Evolutionary conservation across 2,888 invertebrate genomes (phyloP).

Genomic region (Galerucella nymphaeae): DNA sequence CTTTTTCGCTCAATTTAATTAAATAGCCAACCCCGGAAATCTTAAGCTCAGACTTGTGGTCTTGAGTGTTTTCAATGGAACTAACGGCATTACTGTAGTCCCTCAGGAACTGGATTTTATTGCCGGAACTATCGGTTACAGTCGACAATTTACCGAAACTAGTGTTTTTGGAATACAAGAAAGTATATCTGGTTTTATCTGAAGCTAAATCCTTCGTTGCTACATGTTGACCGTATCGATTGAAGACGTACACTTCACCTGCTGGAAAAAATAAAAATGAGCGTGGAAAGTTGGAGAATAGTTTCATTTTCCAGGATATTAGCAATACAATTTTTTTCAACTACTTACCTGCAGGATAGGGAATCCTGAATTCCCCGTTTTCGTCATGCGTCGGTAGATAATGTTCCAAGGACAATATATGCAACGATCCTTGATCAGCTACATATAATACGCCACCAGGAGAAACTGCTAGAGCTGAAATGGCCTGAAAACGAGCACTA

Average conservation of each 20-base stretch:
- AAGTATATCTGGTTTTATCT: constrained; percentile 93
- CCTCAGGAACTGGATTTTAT: constrained; percentile 89
- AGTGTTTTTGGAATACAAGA: constrained; percentile 96
- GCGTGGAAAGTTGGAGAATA: too few species aligned
- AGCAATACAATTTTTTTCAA: background rate
- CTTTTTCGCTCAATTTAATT: constrained; percentile 88
- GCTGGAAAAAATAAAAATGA: constrained; percentile 15
- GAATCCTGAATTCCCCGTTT: constrained; percentile 92
- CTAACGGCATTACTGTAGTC: constrained; percentile 94
- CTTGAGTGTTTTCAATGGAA: constrained; percentile 94
- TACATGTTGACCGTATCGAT: constrained; percentile 90
- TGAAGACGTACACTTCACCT: constrained; percentile 76
- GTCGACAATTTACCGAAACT: constrained; percentile 94
- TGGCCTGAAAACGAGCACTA: constrained; percentile 85
- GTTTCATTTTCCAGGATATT: too few species aligned
- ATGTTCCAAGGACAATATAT: constrained; percentile 86
- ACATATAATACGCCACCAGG: constrained; percentile 96
- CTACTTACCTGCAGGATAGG: constrained; percentile 81
- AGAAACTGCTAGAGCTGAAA: constrained; percentile 91
- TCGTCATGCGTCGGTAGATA: constrained; percentile 89
- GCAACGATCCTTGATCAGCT: constrained; percentile 92
- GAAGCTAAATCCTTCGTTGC: constrained; percentile 94
- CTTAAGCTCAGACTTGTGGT: constrained; percentile 90
- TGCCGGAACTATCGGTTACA: constrained; percentile 93
- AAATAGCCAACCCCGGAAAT: constrained; percentile 94